Percentiles rank a stretch among this genome's conserved stretches.
phyloP scores from a whole-genome alignment of 1,140 invertebrate species.

The Dendroctonus ponderosae region DNA sequence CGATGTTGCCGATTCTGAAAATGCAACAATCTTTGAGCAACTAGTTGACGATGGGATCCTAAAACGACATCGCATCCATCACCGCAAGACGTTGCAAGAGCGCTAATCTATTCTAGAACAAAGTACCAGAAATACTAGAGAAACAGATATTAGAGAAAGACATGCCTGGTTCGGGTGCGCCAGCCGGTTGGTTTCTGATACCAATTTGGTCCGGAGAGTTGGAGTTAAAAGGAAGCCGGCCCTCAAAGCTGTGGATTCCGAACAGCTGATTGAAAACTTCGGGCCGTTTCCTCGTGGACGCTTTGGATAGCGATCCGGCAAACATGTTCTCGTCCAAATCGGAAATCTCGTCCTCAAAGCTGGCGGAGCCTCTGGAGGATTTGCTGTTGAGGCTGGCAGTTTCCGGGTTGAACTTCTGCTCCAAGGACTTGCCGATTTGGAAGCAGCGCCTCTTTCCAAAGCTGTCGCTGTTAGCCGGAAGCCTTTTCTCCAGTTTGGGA shows the following conservation, averaged over 20 bases:
- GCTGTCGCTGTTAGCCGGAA: conserved; percentile 30
- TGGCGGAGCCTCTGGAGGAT: conserved; percentile 1
- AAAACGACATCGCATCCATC: too few species aligned
- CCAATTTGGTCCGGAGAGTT: neutral
- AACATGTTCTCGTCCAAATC: conserved; percentile 43
- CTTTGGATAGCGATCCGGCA: conserved; percentile 35
- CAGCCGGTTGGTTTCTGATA: conserved; percentile 39
- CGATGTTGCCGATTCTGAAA: conserved; percentile 37
- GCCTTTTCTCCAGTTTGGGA: conserved; percentile 23
- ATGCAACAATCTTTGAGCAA: conserved; percentile 2
- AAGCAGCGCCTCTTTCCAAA: conserved; percentile 39
- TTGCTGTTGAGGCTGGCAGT: conserved; percentile 23
- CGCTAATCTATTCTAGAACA: too few species aligned
- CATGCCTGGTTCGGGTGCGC: conserved; percentile 48
- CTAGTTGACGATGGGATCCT: neutral
- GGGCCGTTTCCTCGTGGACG: conserved; percentile 19
- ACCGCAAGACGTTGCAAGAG: too few species aligned
- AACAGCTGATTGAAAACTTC: conserved; percentile 39
- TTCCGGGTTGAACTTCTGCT: conserved; percentile 24
- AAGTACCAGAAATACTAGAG: neutral
- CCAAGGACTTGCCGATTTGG: conserved; percentile 38
- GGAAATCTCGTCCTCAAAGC: conserved; percentile 38
- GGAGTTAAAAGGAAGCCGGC: too few species aligned
- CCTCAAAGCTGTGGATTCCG: conserved; percentile 39
- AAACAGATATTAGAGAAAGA: conserved; percentile 28